Conservation (phyloP, 2,797 vertebrate species). For the Chrosomus eos region DNA sequence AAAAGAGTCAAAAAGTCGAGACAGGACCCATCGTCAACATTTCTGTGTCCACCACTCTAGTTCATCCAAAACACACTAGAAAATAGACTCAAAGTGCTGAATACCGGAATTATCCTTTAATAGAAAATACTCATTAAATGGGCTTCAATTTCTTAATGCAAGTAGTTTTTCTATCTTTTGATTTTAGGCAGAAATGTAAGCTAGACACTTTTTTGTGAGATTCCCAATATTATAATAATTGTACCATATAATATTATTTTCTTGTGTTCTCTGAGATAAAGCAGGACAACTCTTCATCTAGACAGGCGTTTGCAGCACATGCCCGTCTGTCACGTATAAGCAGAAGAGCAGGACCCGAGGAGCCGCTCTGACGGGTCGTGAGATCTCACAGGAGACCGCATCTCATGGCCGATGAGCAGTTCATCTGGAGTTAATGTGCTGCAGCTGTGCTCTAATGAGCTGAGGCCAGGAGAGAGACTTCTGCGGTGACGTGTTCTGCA, state of each 20-base stretch:
- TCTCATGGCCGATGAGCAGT: constrained; percentile 76
- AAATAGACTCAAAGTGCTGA: no score
- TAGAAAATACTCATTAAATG: neutral
- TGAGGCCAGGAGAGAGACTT: constrained; percentile 44
- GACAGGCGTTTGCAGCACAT: neutral
- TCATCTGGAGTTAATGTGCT: constrained; percentile 77
- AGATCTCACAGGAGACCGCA: constrained; percentile 71
- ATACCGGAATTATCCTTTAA: no score
- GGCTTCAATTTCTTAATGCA: neutral
- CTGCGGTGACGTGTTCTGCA: constrained; percentile 45
- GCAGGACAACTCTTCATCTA: neutral
- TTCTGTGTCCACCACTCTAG: no score
- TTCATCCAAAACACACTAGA: no score
- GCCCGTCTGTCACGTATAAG: constrained; percentile 27
- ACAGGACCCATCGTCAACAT: no score
- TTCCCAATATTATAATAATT: neutral
- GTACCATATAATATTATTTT: neutral
- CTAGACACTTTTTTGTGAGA: neutral
- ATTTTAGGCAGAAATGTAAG: neutral
- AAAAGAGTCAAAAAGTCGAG: no score
- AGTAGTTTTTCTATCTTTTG: neutral
- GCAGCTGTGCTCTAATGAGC: constrained; percentile 75
- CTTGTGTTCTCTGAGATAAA: neutral
- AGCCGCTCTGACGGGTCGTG: constrained; percentile 60
- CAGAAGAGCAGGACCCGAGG: constrained; percentile 67